These are phyloP conservation scores for Chelmon rostratus DNA, from an alignment of 2,797 vertebrate species.

Conservation along the genomic window DNA sequence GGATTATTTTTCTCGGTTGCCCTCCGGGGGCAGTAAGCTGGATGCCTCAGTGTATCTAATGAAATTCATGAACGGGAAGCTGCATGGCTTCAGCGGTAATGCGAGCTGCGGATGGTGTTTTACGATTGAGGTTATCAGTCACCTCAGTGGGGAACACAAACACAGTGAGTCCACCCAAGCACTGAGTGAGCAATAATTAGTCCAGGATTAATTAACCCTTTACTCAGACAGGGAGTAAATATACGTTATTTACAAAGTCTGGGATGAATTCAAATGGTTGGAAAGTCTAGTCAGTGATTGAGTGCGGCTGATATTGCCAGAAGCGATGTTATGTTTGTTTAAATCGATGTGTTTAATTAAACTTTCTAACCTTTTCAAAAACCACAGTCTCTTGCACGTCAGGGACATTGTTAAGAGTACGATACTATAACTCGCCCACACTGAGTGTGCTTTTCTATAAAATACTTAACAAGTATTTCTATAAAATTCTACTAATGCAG, in stretches of 20 bases:
- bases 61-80: slow-evolving; percentile 18
- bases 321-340: background rate
- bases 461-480: slow-evolving; percentile 10
- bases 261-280: slow-evolving; percentile 10
- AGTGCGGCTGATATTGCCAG: background rate
- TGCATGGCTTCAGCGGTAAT: background rate
- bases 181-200: background rate
- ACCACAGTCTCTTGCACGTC: background rate
- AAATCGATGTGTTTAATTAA: slow-evolving; percentile 3
- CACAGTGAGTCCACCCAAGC: background rate
- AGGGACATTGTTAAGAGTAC: slow-evolving; percentile 7
- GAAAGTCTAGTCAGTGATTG: background rate
- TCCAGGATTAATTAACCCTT: slow-evolving; percentile 9
- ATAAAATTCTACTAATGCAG: too few relatives aligned
- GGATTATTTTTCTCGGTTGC: slow-evolving; percentile 19
- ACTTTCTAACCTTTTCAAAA: slow-evolving; percentile 10
- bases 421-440: slow-evolving; percentile 30
- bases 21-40: background rate
- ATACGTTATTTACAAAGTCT: slow-evolving; percentile 1
- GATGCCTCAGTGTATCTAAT: slow-evolving; percentile 37
- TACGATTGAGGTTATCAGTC: slow-evolving; percentile 34
- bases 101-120: slow-evolving; percentile 17
- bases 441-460: slow-evolving; percentile 30
- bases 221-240: background rate
- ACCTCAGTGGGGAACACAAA: slow-evolving; percentile 9